Evolutionary conservation across 2,797 vertebrate genomes (phyloP).

Genomic region (Lithobates pipiens): DNA sequence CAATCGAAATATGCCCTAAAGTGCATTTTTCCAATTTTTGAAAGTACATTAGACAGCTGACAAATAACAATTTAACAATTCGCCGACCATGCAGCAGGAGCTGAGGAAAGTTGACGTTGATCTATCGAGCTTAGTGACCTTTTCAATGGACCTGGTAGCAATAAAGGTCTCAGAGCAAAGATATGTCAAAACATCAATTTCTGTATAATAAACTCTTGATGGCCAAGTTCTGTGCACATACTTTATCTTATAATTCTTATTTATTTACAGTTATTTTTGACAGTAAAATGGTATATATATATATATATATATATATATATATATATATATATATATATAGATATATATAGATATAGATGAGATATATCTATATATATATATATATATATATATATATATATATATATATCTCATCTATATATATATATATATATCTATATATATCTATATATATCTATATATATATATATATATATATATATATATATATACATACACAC

Average conservation of each 20-base stretch:
- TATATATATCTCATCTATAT: no score
- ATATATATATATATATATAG: no score
- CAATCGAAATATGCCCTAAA: slow-evolving; percentile 4
- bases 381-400: no score
- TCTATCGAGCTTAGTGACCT: slow-evolving; percentile 44
- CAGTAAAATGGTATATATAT: neutral
- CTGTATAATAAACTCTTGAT: neutral
- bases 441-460: no score
- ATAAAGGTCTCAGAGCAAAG: slow-evolving; percentile 26
- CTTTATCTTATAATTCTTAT: neutral
- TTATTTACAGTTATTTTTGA: neutral
- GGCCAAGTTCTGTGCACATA: neutral
- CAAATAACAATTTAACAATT: slow-evolving; percentile 44
- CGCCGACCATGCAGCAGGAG: neutral
- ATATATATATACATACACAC: no score
- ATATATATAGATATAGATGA: no score
- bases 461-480: no score
- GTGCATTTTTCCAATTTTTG: slow-evolving; percentile 10
- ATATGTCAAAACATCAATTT: slow-evolving; percentile 16
- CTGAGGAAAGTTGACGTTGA: slow-evolving; percentile 26
- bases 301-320: no score
- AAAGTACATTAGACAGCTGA: slow-evolving; percentile 15
- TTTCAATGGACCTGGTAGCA: slow-evolving; percentile 28
- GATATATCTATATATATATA: neutral
- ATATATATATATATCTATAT: no score